Conservation (phyloP, 2,888 invertebrate species). For the Furcula furcula region DNA sequence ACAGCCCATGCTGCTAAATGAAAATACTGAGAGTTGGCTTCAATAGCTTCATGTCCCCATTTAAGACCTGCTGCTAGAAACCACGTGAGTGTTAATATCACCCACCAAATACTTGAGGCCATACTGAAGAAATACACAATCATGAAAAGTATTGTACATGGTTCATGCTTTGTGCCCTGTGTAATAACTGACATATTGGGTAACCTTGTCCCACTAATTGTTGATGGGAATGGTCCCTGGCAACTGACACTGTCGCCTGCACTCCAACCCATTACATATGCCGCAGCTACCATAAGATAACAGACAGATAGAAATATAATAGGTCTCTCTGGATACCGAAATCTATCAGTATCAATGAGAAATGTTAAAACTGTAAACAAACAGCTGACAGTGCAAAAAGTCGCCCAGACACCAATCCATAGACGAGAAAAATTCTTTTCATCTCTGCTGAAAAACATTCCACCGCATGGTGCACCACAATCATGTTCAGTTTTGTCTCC, state of each 20-base stretch:
- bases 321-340: conserved; percentile 98
- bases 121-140: conserved; percentile 97
- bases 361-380: conserved; percentile 96
- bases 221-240: conserved; percentile 89
- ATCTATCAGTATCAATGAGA: conserved; percentile 95
- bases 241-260: conserved; percentile 92
- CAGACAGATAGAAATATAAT: conserved; percentile 98
- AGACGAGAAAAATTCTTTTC: conserved; percentile 91
- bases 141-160: conserved; percentile 97
- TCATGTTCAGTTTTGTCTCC: conserved; percentile 87
- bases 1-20: conserved; percentile 99
- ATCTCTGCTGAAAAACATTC: conserved; percentile 93
- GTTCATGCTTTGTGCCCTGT: conserved; percentile 91
- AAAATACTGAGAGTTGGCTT: conserved; percentile 98
- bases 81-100: conserved; percentile 97
- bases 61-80: conserved; percentile 97
- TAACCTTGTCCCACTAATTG: conserved; percentile 85
- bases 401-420: conserved; percentile 97
- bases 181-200: conserved; percentile 92
- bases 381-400: conserved; percentile 94
- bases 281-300: conserved; percentile 96
- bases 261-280: conserved; percentile 93
- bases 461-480: conserved; percentile 95
- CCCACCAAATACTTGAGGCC: conserved; percentile 99
- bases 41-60: conserved; percentile 99